Evolutionary conservation across 2,113 vertebrate genomes (phyloP), one percentile per base, ranked within the genome.

Genomic region (Phasianus colchicus): DNA sequence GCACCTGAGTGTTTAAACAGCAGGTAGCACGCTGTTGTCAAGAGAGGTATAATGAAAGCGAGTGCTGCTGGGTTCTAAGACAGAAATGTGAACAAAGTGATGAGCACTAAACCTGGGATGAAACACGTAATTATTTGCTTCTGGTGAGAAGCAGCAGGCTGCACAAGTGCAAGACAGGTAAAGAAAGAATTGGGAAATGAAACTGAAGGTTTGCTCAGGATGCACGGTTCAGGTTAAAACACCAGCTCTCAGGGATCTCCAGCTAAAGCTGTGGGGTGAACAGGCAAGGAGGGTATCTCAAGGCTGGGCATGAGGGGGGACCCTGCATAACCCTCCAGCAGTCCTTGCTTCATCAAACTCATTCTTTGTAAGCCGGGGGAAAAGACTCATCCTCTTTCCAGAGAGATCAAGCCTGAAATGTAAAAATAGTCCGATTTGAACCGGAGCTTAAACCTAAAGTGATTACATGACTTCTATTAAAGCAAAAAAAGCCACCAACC

Each of bases 401-500:
- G 85, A 90, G 92, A 92, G 94, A 95, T 96, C 85, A 95, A 94
- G 89, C 91, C 70, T 88, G 95, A 91, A 94, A 94, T 96, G 83
- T 97, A 96, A 95, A 97, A 97, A 96, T 96, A 97, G 96, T 95
- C 91, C 7, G 90, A 93, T 97, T 96, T 95, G 94, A 88, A 81
- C 76, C 67, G 93, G 86, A 92, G 95, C 93, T 96, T 96, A 97
- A 97, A 95, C 89, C 93, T 95, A 95, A 96, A 95, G 93, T 97
- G 95, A 97, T 97, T 97, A 95, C 94, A 92, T 94, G 93, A 88
- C 83, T 96, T 94, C 95, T 95, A 86, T 94, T 95, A 96, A 92
- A 95, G 90, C 86, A 95, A 92, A 96, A 96, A 96, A 48, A 71
- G 15, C 90, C 86, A 95, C 76, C 83, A 30, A 30, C 27, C 47